Evolutionary conservation across 2,888 invertebrate genomes (phyloP).

Genomic region (Malthinus flaveolus): DNA sequence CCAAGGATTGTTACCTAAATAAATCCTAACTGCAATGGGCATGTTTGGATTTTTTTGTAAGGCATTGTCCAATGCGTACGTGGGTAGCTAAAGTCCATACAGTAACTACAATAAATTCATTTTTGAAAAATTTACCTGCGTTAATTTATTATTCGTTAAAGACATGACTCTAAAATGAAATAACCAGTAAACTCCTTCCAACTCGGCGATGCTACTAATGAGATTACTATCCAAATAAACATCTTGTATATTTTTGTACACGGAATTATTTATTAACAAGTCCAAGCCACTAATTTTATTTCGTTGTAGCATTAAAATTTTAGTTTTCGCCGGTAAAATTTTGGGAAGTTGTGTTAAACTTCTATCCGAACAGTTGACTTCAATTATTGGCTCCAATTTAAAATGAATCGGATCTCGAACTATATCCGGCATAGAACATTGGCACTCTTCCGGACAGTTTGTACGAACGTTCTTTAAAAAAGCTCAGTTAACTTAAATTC

Average conservation of each 20-base stretch:
- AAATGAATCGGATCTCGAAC: conserved; percentile 56
- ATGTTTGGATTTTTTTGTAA: conserved; percentile 75
- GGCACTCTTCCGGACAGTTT: conserved; percentile 66
- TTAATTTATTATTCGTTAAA: conserved; percentile 71
- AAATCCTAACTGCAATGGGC: conserved; percentile 69
- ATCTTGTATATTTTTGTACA: conserved; percentile 71
- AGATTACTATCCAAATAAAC: conserved; percentile 77
- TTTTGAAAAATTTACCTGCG: conserved; percentile 60
- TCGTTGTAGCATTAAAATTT: conserved; percentile 65
- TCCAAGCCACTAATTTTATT: conserved; percentile 67
- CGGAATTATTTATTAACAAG: conserved; percentile 65
- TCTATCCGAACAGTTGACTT: conserved; percentile 67
- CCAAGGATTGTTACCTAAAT: conserved; percentile 80
- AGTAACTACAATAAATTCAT: neutral
- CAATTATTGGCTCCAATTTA: conserved; percentile 61
- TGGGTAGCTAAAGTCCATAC: conserved; percentile 68
- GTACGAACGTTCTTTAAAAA: conserved; percentile 39
- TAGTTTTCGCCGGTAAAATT: conserved; percentile 66
- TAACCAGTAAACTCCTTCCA: conserved; percentile 81
- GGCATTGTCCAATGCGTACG: conserved; percentile 79
- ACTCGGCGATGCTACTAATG: conserved; percentile 65
- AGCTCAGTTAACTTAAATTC: neutral
- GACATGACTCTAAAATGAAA: conserved; percentile 77
- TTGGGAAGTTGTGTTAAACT: conserved; percentile 63
- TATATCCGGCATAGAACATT: conserved; percentile 67